Base-by-base conservation (phyloP, 2,797 vertebrate species). In the Calcarius lapponicus region DNA sequence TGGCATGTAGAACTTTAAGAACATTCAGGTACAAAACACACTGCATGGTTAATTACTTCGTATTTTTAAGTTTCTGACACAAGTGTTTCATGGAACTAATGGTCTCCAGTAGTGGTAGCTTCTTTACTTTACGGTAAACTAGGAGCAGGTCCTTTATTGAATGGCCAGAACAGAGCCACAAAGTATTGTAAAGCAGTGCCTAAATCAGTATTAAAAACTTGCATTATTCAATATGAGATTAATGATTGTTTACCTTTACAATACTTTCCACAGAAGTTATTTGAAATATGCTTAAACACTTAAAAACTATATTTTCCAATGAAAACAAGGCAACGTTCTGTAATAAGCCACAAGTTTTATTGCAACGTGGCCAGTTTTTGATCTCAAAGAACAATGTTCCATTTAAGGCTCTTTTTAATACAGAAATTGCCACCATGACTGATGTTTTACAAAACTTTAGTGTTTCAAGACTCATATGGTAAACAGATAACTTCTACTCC, bases 331-430 rank as follows among this genome's bases (percentile, higher is more conserved):
- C 98, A 97, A 97, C 96, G 1, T 97, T 98, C 97, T 98, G 94
- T 98, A 98, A 97, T 98, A 98, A 98, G 98, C 98, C 98, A 99
- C 98, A 98, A 98, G 98, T 98, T 98, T 99, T 99, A 99, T 99
- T 99, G 98, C 98, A 98, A 97, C 97, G 98, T 99, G 98, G 98
- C 98, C 97, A 97, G 84, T 97, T 98, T 97, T 98, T 98, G 97
- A 98, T 99, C 98, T 97, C 99, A 98, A 99, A 98, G 98, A 98
- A 98, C 98, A 98, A 98, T 48, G 96, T 98, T 99, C 98, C 97
- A 98, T 98, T 98, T 99, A 99, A 98, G 98, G 98, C 98, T 98
- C 98, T 98, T 98, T 98, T 98, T 95, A 97, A 98, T 98, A 98
- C 98, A 98, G 98, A 98, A 98, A 98, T 97, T 98, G 98, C 98